Base-by-base conservation (phyloP, 2,888 invertebrate genomes). In the Eledona agricola region DNA sequence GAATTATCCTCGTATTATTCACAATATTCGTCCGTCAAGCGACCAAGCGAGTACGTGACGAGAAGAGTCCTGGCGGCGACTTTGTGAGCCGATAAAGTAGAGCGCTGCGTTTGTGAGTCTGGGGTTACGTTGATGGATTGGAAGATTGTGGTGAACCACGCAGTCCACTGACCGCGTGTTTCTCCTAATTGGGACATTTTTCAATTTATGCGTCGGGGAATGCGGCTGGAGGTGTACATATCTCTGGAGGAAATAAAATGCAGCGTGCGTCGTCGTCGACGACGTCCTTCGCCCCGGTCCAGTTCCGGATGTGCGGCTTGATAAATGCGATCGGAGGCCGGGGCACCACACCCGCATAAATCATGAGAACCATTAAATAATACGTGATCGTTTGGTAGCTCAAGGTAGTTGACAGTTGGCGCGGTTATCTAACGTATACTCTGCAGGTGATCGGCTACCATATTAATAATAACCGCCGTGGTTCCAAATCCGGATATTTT, bases 371-470 rank as follows among this genome's bases (percentile, higher is more conserved):
- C 64, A 65, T 67, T 67, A 67, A 67, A 64, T 66, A 60, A 62
- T 64, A 65, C 65, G 64, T 66, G 65, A 66, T 63, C 62, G 60
- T 59, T 63, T 66, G 67, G 69, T 64, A 68, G 67, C 65, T 64
- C 55, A 62, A 65, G 59, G 64, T 63, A 65, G 69, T 69, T 70
- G 70, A 70, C 70, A 70, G 70, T 66, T 66, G 66, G 61, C 59
- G 58, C 52, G 62, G 59, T 64, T 66, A 66, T 67, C 67, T 67
- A 64, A 65, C 65, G 64, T 65, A 51, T 32, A 51, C 69, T 58
- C 68, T 51, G 61, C 67, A 60, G 69, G 69, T 61, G 63, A 65
- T 58, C 62, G 51, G 68, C 69, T 69, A 68, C 69, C 58, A 62
- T 62, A 58, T 63, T 63, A 66, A 62, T 67, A 61, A 51, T 37